Evolutionary conservation across 2,797 vertebrate genomes (phyloP), one percentile per base, ranked within the genome.

Genomic region (Melanotaenia parkinsoni): DNA sequence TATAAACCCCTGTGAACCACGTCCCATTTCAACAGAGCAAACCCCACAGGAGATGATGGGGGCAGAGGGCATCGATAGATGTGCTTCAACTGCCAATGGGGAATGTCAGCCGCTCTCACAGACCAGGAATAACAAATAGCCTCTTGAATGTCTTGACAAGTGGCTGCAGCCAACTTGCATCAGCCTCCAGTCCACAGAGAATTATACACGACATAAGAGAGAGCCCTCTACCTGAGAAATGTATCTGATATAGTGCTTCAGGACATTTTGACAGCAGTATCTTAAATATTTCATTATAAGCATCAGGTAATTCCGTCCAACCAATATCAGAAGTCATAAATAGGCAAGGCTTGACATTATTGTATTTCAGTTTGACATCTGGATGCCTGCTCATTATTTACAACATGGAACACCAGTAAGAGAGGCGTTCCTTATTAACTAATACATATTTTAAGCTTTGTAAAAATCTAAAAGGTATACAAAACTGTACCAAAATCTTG

Each of bases 91-190:
- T 91, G 81, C 87, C 86, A 84, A 87, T 81, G 72, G 78, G 84
- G 83, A 86, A 87, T 81, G 88, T 90, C 88, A 86, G 77, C 56
- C 50, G 58, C 61, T 74, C 76, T 87, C 74, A 76, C 86, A 84
- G 85, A 79, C 63, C 35, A 64, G 77, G 84, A 92, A 92, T 89
- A 87, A 90, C 87, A 89, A 89, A 90, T 81, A 86, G 83, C 79
- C 76, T 66, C 84, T 82, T 72, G 81, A 87, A 83, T 63, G 76
- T 78, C 75, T 80, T 69, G 86, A 91, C 84, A 85, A 85, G 86
- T 22, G 70, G 79, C 66, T 70, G 79, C 69, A 67, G 76, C 72
- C 73, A 80, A 85, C 77, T 72, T 16, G 18, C 58, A 47, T 35
- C 37, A 12, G 7, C 59, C 28, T 11, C 54, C 2, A 4, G 61